Conservation (phyloP, 37 sponge, comb jelly and placozoan species). For the Tethya wilhelma region DNA sequence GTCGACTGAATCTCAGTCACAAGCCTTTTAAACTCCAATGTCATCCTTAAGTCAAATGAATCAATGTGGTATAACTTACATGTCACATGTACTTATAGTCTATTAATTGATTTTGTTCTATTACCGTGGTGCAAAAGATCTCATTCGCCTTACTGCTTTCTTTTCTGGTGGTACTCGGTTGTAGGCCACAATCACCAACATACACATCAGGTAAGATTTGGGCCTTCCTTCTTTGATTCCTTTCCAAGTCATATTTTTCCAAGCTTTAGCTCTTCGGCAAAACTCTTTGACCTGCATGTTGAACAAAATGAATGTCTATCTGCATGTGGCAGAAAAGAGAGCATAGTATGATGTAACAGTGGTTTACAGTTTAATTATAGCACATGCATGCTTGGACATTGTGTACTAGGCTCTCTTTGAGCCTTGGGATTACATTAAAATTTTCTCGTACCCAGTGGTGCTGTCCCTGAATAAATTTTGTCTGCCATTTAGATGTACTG, state of each 20-base stretch:
- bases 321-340: not conserved
- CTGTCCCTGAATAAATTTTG: slow-evolving; percentile 27
- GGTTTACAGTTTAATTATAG: not conserved
- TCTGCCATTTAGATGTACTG: slow-evolving; percentile 50
- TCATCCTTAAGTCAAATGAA: too few species aligned
- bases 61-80: too few species aligned
- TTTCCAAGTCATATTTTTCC: slow-evolving; percentile 18
- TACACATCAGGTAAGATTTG: slow-evolving; percentile 42
- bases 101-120: too few species aligned
- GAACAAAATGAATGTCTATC: too few species aligned
- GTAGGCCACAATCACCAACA: slow-evolving; percentile 30
- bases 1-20: not conserved
- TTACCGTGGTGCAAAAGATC: too few species aligned
- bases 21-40: too few species aligned
- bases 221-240: slow-evolving; percentile 19
- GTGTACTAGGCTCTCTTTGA: too few species aligned
- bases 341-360: not conserved
- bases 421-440: too few species aligned
- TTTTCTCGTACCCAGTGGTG: slow-evolving; percentile 27
- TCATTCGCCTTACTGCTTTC: too few species aligned
- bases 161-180: too few species aligned
- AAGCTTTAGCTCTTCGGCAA: slow-evolving; percentile 15
- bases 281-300: slow-evolving; percentile 21
- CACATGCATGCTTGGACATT: too few species aligned
- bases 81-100: too few species aligned